Percentiles rank a stretch among this genome's conserved stretches.
These are phyloP conservation scores for Premnoplex brunnescens DNA, from an alignment of 2,797 vertebrate genomes.

Conservation along the genomic window DNA sequence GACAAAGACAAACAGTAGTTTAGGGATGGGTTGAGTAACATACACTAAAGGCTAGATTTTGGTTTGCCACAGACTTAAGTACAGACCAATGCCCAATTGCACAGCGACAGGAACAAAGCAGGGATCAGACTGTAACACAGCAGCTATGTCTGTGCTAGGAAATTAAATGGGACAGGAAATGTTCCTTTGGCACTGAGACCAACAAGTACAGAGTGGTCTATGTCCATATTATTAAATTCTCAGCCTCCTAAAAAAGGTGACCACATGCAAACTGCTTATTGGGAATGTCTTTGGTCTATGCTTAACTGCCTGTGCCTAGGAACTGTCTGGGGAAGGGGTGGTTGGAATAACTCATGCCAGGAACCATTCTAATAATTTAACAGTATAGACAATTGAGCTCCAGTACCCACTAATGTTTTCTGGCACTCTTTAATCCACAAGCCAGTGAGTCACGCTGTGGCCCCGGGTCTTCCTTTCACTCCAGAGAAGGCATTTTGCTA, in stretches of 20 bases:
- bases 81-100: conserved; percentile 40
- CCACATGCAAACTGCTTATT: conserved; percentile 19
- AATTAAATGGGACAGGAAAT: conserved; percentile 62
- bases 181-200: conserved; percentile 40
- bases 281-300: conserved; percentile 27
- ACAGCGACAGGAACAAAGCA: conserved; percentile 50
- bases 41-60: conserved; percentile 49
- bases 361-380: conserved; percentile 51
- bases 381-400: conserved; percentile 46
- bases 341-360: conserved; percentile 19
- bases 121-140: conserved; percentile 51
- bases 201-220: conserved; percentile 44
- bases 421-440: conserved; percentile 44
- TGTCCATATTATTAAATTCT: conserved; percentile 44
- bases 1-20: conserved; percentile 45
- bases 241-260: conserved; percentile 38
- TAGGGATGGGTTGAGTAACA: conserved; percentile 43
- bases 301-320: not conserved
- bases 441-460: conserved; percentile 30
- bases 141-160: conserved; percentile 49
- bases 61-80: conserved; percentile 58
- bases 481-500: not conserved
- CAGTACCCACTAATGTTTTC: conserved; percentile 31
- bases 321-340: conserved; percentile 29
- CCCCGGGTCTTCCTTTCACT: conserved; percentile 26